Base-by-base conservation (phyloP, 2,797 vertebrate species). In the Melanotaenia nigrans region DNA sequence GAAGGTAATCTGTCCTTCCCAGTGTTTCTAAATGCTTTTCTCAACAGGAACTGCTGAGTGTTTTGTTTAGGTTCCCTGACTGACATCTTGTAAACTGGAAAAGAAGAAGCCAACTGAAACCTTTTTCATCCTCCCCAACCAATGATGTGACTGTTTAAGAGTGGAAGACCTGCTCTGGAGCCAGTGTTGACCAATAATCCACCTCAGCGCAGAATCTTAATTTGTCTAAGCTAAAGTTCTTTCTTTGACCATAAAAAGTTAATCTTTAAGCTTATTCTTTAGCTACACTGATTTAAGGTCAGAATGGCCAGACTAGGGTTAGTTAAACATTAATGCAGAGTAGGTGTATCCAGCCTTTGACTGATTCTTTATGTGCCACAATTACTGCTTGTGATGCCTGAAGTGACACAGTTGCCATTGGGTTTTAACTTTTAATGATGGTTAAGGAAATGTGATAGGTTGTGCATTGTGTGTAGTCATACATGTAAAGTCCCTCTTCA, bases 131-230 rank as follows among this genome's bases (percentile, higher is more conserved):
- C n/a, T 53, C 22, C 49, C 10, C 49, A 12, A 24, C 22, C 49
- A 53, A 24, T 11, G 10, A 25, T 53, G 49, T 24, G 49, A 4
- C 3, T 51, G 22, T 12, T 25, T 13, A 14, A 53, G 13, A 53
- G 22, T 53, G 7, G 4, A 24, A 18, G 16, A 18, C 24, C 53
- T 25, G 24, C 53, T 54, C 24, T 14, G 25, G 25, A 54, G 38
- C 60, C 25, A 45, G 3, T 38, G 30, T 62, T 68, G 66, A 56
- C 38, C 56, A 67, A 28, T 16, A 45, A 74, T 55, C 51, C 56
- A 65, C 68, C 30, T 75, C 32, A 33, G 47, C 57, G 65, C 25
- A 74, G 25, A 71, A 38, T 78, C 13, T 62, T 1, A 71, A 72
- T 36, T 38, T 57, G 10, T 40, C 24, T 40, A 18, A 25, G 45